Evolutionary conservation across 1,140 invertebrate genomes (phyloP).

Genomic region (Cecropterus lyciades): DNA sequence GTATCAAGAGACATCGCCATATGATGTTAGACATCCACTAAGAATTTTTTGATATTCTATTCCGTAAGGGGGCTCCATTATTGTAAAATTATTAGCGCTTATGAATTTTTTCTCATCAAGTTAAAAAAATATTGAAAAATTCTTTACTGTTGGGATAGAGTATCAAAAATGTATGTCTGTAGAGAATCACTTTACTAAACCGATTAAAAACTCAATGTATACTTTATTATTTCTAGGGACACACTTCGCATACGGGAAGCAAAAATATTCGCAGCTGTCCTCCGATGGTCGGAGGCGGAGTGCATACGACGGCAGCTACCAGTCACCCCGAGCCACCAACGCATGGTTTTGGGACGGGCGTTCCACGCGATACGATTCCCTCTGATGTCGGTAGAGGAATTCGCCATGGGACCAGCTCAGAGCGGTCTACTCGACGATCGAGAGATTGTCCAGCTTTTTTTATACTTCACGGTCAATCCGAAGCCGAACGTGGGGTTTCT

Average conservation of each 20-base stretch:
- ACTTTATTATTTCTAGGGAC: conserved; percentile 85
- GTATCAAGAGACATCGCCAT: too few relatives aligned
- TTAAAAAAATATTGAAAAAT: too few relatives aligned
- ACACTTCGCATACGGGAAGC: conserved; percentile 93
- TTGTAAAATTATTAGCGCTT: too few relatives aligned
- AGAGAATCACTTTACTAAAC: too few relatives aligned
- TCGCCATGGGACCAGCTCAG: conserved; percentile 92
- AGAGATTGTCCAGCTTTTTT: conserved; percentile 91
- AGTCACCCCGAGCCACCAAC: conserved; percentile 89
- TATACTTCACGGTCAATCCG: conserved; percentile 92
- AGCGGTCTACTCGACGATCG: conserved; percentile 90
- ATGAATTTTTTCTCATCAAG: too few relatives aligned
- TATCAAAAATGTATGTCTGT: too few relatives aligned
- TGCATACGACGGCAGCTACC: conserved; percentile 88
- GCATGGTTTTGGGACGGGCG: conserved; percentile 88
- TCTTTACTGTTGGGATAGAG: too few relatives aligned
- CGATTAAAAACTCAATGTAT: too few relatives aligned
- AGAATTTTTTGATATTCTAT: too few relatives aligned
- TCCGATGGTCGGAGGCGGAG: conserved; percentile 92
- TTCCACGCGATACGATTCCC: conserved; percentile 93
- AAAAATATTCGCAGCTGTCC: conserved; percentile 90
- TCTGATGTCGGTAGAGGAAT: conserved; percentile 94
- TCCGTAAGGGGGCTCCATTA: too few relatives aligned
- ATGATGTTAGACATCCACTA: too few relatives aligned
- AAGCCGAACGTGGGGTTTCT: conserved; percentile 90